These are phyloP conservation scores for Enteromius paludinosus DNA, from an alignment of 2,797 vertebrate genomes.

Conservation along the genomic window DNA sequence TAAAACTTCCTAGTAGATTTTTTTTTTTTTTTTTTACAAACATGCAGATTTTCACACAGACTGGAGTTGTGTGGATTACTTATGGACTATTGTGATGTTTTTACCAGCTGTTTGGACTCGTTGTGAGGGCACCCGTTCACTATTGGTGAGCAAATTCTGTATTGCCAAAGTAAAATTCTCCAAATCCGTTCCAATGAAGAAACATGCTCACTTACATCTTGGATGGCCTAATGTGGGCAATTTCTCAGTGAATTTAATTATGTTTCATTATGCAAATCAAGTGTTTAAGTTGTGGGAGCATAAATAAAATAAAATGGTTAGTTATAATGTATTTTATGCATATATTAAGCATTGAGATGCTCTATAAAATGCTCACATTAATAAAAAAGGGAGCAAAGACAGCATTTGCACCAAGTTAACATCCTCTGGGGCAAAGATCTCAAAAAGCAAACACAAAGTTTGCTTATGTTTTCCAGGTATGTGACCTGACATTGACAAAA, in stretches of 20 bases:
- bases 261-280: not conserved
- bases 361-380: not conserved
- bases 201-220: not conserved
- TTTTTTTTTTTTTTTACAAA: not conserved
- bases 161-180: not conserved
- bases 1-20: not conserved
- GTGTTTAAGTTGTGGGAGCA: not conserved
- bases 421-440: conserved; percentile 34
- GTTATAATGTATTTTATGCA: not conserved
- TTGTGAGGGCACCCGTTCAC: not conserved
- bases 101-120: not conserved
- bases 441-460: conserved; percentile 14
- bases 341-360: not conserved
- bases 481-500: not conserved
- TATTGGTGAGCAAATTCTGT: not conserved
- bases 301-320: not conserved
- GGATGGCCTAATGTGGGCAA: not conserved
- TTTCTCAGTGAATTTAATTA: not conserved
- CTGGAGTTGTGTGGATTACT: not conserved
- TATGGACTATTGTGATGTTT: not conserved
- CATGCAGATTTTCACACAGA: not conserved
- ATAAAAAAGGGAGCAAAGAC: conserved; percentile 29
- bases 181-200: not conserved
- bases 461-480: not conserved
- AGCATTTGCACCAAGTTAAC: conserved; percentile 44